phyloP scores from a whole-genome alignment of 2,113 vertebrate species.

The Eidolon helvum region DNA sequence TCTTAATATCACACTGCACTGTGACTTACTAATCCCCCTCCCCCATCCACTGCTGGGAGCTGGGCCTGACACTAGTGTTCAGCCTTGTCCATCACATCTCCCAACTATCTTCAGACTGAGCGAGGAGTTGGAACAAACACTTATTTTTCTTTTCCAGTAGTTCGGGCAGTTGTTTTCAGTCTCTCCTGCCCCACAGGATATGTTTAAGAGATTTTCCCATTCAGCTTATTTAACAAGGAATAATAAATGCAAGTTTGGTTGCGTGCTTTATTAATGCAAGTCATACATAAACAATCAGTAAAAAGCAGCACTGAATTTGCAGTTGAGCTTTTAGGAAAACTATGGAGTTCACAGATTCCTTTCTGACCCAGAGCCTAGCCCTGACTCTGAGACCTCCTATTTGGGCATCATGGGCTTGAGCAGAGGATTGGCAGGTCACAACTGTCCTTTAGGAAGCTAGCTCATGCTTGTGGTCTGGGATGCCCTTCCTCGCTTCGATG shows the following conservation, averaged over 20 bases:
- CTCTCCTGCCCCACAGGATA: neutral
- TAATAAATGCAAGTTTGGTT: too few species aligned
- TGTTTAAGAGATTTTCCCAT: neutral
- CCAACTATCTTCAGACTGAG: neutral
- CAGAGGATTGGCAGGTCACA: neutral
- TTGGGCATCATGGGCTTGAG: neutral
- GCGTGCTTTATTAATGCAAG: neutral
- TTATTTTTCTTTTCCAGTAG: neutral
- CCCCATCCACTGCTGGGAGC: neutral
- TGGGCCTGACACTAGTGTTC: neutral
- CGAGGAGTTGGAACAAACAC: too few species aligned
- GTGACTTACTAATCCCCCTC: neutral
- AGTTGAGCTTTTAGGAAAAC: neutral
- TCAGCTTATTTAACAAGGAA: neutral
- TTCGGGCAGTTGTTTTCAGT: neutral
- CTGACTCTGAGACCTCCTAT: neutral
- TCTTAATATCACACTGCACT: too few species aligned
- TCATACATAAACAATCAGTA: too few species aligned
- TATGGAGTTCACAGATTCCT: neutral
- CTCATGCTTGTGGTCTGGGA: neutral
- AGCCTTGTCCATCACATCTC: neutral
- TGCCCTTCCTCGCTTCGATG: neutral
- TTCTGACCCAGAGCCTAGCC: neutral
- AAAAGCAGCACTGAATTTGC: neutral
- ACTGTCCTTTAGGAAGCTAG: neutral